Evolutionary conservation across 2,113 vertebrate species (phyloP), one percentile per base, ranked within the genome.

Genomic region (Halichoeres trimaculatus): DNA sequence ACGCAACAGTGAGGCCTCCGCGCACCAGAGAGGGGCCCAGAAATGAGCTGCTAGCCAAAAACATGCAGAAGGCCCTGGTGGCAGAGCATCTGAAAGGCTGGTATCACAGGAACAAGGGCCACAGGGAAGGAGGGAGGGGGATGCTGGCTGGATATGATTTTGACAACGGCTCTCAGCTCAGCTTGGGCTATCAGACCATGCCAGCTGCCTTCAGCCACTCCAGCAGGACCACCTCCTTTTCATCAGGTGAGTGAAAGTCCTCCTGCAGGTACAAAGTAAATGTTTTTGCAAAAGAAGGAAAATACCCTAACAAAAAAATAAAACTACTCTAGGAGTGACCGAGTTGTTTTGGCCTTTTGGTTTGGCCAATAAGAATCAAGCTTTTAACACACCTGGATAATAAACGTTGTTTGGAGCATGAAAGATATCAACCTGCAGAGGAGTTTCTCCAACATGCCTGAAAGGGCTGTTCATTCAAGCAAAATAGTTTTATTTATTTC

Each of bases 1-100:
- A 99, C 0, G 97, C 96, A 2, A 99, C 97, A 0, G 89, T 98
- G 22, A 91, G 98, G 74, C 95, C 96, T 43, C 96, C 96, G 0
- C 90, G 96, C 68, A 96, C 88, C 91, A 90, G 95, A 2, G 91
- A 95, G 0, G 92, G 91, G 1, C 96, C 96, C 75, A 92, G 94
- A 0, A 91, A 88, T 19, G 96, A 98, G 85, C 95, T 96, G 48
- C 89, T 99, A 86, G 95, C 95, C 76, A 98, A 97, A 93, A 98
- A 95, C 93, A 96, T 99, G 93, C 96, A 99, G 70, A 99, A 98
- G 86, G 97, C 97, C 71, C 90, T 98, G 90, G 97, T 99, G 52
- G 96, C 96, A 0, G 97, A 99, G 86, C 97, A 99, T 57, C 94
- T 99, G 55, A 95, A 95, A 10, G 97, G 96, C 76, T 99, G 98